Conservation (phyloP, 2,113 vertebrate genomes). For the Pseudorectes ferrugineus region DNA sequence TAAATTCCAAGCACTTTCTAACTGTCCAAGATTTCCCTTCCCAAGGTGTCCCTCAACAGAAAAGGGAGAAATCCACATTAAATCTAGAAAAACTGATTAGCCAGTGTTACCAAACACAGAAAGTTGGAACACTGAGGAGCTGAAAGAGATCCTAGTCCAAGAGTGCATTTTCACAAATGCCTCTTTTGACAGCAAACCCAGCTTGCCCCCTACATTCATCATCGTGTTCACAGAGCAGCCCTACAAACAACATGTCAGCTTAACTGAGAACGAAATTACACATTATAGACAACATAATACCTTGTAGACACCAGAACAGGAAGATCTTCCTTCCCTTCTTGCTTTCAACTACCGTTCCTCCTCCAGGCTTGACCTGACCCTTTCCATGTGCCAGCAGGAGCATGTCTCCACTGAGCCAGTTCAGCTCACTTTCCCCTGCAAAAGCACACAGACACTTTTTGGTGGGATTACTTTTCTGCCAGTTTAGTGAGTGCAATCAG, state of each 20-base stretch:
- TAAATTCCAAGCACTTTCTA: neutral
- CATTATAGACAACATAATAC: neutral
- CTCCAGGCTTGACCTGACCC: neutral
- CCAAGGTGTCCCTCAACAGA: neutral
- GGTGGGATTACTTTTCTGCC: neutral
- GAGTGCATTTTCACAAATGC: neutral
- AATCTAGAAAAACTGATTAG: neutral
- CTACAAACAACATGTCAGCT: neutral
- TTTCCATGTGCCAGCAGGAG: neutral
- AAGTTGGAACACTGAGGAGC: neutral
- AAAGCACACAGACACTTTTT: neutral
- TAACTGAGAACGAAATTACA: neutral
- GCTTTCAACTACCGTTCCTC: neutral
- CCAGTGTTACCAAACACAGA: neutral
- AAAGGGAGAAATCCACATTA: neutral
- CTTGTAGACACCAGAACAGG: neutral
- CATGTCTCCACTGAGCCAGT: neutral
- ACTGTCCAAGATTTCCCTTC: neutral
- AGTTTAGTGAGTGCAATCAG: neutral
- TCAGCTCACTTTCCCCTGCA: neutral
- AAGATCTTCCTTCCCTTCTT: slow-evolving; percentile 5
- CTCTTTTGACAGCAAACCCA: neutral
- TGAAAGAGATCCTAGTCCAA: neutral
- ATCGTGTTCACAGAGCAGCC: neutral
- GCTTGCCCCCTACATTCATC: neutral